These are phyloP conservation scores for Muscicapa comitata DNA, from an alignment of 2,797 vertebrate species.

Conservation along the genomic window DNA sequence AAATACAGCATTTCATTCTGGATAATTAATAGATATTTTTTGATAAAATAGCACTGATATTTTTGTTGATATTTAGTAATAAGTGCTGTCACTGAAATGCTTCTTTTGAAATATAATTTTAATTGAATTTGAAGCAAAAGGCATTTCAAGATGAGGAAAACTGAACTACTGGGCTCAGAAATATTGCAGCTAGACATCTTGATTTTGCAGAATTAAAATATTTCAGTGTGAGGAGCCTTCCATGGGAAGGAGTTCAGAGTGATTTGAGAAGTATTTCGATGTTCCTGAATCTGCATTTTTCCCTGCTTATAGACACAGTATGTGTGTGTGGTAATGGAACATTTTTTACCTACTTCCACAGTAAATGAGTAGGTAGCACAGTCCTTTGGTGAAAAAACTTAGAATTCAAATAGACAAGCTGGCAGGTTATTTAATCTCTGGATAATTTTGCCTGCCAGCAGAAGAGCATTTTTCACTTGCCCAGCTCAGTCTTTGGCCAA, in stretches of 20 bases:
- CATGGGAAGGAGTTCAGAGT: background rate
- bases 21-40: background rate
- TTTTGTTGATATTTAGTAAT: background rate
- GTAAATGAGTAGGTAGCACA: background rate
- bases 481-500: background rate
- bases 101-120: background rate
- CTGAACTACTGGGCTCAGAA: background rate
- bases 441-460: background rate
- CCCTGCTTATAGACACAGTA: background rate
- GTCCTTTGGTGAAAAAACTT: background rate
- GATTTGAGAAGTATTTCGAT: background rate
- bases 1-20: background rate
- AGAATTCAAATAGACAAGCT: conserved; percentile 15
- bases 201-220: conserved; percentile 9
- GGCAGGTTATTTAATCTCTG: conserved; percentile 12
- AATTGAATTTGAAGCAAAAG: conserved; percentile 5
- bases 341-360: background rate
- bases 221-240: background rate
- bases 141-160: background rate
- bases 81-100: background rate
- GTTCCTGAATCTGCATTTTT: background rate
- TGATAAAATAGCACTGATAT: background rate
- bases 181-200: background rate
- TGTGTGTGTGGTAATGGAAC: background rate
- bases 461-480: conserved; percentile 19